Percentiles rank a stretch among this genome's conserved stretches.
phyloP scores from a whole-genome alignment of 2,113 vertebrate species.

The Pao palembangensis region DNA sequence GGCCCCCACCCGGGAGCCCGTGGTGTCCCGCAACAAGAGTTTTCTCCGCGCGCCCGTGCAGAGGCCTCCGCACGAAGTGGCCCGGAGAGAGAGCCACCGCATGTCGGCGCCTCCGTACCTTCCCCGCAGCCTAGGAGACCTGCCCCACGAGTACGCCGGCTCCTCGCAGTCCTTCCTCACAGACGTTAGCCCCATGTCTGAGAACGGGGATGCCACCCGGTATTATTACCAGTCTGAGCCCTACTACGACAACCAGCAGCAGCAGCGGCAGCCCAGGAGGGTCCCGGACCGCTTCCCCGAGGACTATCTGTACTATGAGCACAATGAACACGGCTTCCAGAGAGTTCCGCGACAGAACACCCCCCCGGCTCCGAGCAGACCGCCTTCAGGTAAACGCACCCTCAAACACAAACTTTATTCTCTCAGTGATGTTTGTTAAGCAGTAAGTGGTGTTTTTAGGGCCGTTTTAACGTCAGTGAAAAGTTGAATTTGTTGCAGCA shows the following conservation, averaged over 20 bases:
- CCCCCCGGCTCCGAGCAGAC: conserved; percentile 83
- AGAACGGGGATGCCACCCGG: conserved; percentile 86
- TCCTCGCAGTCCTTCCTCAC: conserved; percentile 87
- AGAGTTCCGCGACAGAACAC: conserved; percentile 76
- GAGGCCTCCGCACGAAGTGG: conserved; percentile 83
- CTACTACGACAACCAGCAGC: conserved; percentile 82
- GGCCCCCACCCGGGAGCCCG: conserved; percentile 72
- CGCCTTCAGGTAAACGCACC: conserved; percentile 78
- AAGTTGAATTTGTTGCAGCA: too few relatives aligned
- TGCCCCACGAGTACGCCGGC: conserved; percentile 85
- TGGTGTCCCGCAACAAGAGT: conserved; percentile 84
- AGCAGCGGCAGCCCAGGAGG: conserved; percentile 55
- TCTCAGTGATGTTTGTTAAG: too few relatives aligned
- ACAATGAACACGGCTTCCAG: conserved; percentile 84
- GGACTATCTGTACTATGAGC: conserved; percentile 92
- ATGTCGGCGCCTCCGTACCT: conserved; percentile 91
- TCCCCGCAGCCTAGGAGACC: conserved; percentile 82
- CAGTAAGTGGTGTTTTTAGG: too few relatives aligned
- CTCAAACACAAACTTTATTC: too few relatives aligned
- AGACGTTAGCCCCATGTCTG: conserved; percentile 77
- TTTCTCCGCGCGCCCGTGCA: conserved; percentile 83
- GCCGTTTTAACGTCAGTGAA: too few relatives aligned
- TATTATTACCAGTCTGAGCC: conserved; percentile 83
- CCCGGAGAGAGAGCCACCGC: conserved; percentile 89
- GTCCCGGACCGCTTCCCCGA: conserved; percentile 82